phyloP scores from a whole-genome alignment of 1,140 invertebrate species.

The Homalodisca vitripennis region DNA sequence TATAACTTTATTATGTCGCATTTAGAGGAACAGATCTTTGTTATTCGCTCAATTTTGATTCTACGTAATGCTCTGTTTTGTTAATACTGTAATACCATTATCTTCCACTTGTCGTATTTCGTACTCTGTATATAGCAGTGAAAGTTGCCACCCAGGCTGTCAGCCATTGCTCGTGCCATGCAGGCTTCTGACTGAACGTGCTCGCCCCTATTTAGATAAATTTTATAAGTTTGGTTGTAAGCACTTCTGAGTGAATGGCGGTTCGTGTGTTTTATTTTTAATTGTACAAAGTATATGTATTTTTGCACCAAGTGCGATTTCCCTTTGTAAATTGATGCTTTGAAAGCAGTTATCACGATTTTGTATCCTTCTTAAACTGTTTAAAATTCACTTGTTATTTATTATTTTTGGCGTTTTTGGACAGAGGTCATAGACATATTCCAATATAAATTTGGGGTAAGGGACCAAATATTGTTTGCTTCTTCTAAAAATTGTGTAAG shows the following conservation, averaged over 20 bases:
- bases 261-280: conserved; percentile 12
- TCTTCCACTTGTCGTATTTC: not conserved
- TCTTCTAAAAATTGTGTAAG: too few relatives aligned
- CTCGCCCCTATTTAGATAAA: not conserved
- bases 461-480: too few relatives aligned
- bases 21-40: too few relatives aligned
- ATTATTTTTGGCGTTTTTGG: too few relatives aligned
- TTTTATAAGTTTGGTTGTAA: not conserved
- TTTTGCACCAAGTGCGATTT: conserved; percentile 19
- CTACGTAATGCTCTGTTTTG: too few relatives aligned
- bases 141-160: not conserved
- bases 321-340: not conserved
- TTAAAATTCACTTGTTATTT: too few relatives aligned
- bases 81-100: too few relatives aligned
- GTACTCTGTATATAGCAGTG: not conserved
- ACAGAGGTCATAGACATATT: too few relatives aligned
- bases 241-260: not conserved
- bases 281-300: conserved; percentile 8
- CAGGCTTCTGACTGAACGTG: conserved; percentile 3
- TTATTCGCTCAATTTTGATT: too few relatives aligned
- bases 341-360: conserved; percentile 18
- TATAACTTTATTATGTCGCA: too few relatives aligned
- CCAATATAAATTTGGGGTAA: too few relatives aligned
- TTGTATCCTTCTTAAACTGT: too few relatives aligned
- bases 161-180: conserved; percentile 20